Base-by-base conservation (phyloP, 2,888 invertebrate genomes). In the Lepidocyrtoides sp. region DNA sequence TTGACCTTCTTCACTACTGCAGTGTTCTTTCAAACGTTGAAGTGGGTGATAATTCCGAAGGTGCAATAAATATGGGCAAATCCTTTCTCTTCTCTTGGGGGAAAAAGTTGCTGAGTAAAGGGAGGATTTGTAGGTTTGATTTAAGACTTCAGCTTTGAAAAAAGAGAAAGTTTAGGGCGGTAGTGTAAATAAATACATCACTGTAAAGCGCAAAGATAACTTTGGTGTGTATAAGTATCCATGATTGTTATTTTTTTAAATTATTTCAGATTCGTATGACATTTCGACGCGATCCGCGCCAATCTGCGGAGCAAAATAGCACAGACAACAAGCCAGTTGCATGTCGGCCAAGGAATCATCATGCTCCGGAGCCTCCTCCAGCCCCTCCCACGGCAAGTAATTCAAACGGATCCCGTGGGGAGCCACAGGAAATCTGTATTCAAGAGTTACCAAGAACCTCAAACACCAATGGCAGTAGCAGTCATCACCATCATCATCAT, bases 201-300 rank as follows among this genome's bases (percentile, higher is more conserved):
- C 32, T 75, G 26, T 12, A 44, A 44, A 32, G 23, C n/a, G n/a
- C n/a, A n/a, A n/a, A n/a, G n/a, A n/a, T n/a, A n/a, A n/a, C n/a
- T n/a, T n/a, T n/a, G n/a, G n/a, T n/a, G n/a, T n/a, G n/a, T n/a
- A n/a, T n/a, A n/a, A n/a, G n/a, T n/a, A n/a, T n/a, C n/a, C n/a
- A n/a, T n/a, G n/a, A n/a, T n/a, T n/a, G n/a, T n/a, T 12, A 23
- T 29, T 44, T 44, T 88, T 20, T 54, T 81, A 41, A 69, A 72
- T 26, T 17, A 72, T 36, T 29, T 54, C 57, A 94, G 94, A 94
- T 94, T 69, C 93, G 94, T 5, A 94, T 94, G 94, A 94, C 93
- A 8, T 94, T 94, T 82, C 93, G 93, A 5, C 92, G 92, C 8
- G 93, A 93, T 60, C 93, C 93, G 4, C 91, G 91, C 20, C 92